Conservation (phyloP, 2,888 invertebrate species). For the Tetragonula carbonaria region DNA sequence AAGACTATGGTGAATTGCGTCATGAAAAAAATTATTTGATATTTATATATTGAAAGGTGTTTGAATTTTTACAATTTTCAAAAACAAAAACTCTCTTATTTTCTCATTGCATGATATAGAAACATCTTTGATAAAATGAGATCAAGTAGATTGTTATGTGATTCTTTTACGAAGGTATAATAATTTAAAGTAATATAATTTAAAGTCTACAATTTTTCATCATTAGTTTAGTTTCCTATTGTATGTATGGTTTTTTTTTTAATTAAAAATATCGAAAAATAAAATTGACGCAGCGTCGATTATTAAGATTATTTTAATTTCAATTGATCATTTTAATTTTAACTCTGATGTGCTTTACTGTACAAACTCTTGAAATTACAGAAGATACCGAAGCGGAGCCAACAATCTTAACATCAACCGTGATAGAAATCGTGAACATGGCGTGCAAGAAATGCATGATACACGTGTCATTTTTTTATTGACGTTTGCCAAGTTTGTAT, state of each 20-base stretch:
- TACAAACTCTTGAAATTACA: not conserved
- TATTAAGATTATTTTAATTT: not conserved
- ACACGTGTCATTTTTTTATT: conserved; percentile 8
- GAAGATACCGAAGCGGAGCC: not conserved
- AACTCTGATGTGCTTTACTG: not conserved
- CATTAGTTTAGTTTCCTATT: not conserved
- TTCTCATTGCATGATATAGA: too few relatives aligned
- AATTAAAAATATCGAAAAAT: not conserved
- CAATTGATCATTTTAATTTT: not conserved
- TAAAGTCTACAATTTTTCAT: too few relatives aligned
- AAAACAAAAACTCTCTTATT: too few relatives aligned
- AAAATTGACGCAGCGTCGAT: conserved; percentile 1
- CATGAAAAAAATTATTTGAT: too few relatives aligned
- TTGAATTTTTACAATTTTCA: too few relatives aligned
- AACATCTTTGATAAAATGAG: too few relatives aligned
- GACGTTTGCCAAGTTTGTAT: not conserved
- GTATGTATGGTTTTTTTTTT: not conserved
- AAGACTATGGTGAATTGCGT: too few relatives aligned
- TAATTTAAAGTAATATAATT: too few relatives aligned
- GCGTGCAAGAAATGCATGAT: not conserved
- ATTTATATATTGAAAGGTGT: too few relatives aligned
- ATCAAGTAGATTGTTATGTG: too few relatives aligned
- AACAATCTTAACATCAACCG: not conserved
- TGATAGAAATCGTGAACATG: not conserved
- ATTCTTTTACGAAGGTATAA: too few relatives aligned